Conservation (phyloP, 2,797 vertebrate species). For the Toxotes lorentzi region DNA sequence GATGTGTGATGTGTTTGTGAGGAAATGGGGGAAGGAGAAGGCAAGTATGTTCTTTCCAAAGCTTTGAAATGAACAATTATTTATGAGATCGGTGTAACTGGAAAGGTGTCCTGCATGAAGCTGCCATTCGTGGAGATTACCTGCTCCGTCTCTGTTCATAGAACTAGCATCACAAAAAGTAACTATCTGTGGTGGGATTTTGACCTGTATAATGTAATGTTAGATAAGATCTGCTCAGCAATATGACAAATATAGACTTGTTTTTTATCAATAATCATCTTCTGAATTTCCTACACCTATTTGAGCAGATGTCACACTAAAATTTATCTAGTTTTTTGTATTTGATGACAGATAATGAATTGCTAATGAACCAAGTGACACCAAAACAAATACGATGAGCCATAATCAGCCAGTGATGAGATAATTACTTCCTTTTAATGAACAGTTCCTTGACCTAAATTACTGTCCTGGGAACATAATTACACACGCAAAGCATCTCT, state of each 20-base stretch:
- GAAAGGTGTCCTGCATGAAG: no score
- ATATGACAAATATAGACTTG: not conserved
- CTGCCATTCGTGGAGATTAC: no score
- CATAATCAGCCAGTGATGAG: slow-evolving; percentile 65
- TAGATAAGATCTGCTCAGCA: not conserved
- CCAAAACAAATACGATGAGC: slow-evolving; percentile 53
- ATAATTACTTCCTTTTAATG: slow-evolving; percentile 74
- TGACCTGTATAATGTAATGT: no score
- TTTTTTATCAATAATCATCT: not conserved
- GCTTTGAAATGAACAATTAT: slow-evolving; percentile 6
- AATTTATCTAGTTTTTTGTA: slow-evolving; percentile 7
- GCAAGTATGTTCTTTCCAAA: not conserved
- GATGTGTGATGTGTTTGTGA: slow-evolving; percentile 1
- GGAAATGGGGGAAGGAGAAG: slow-evolving; percentile 2
- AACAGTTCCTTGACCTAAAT: slow-evolving; percentile 71
- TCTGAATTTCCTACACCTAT: not conserved
- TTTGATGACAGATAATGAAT: slow-evolving; percentile 46
- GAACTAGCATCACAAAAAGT: no score
- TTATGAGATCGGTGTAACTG: not conserved
- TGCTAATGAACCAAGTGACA: slow-evolving; percentile 58
- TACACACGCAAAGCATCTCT: slow-evolving; percentile 23
- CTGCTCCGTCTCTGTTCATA: no score
- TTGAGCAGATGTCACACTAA: not conserved
- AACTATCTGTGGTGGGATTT: no score
- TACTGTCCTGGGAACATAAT: slow-evolving; percentile 47